Conservation (phyloP, 2,113 vertebrate species). For the Crotalus viridis region DNA sequence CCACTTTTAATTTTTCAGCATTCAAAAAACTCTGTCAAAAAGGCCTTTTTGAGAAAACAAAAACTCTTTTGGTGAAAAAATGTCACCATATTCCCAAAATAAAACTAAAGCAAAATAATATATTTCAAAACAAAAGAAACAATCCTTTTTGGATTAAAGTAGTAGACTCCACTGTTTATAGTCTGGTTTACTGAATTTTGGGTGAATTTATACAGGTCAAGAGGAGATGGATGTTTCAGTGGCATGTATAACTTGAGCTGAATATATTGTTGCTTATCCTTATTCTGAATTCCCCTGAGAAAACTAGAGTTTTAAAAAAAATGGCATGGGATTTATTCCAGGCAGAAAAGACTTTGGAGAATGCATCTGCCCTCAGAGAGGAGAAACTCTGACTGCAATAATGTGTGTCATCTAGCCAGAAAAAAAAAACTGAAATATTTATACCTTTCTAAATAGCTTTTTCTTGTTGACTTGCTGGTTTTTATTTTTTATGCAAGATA, state of each 20-base stretch:
- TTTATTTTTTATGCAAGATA: background rate
- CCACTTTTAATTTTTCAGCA: background rate
- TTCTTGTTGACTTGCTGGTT: background rate
- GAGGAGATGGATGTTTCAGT: background rate
- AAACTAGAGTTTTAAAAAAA: slow-evolving; percentile 29
- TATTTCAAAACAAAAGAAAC: background rate
- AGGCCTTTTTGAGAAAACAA: background rate
- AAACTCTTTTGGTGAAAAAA: background rate
- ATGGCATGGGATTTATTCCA: slow-evolving; percentile 6
- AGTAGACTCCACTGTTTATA: background rate
- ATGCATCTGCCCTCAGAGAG: background rate
- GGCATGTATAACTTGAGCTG: background rate
- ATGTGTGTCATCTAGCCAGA: background rate
- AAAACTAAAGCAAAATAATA: background rate
- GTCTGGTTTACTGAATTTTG: background rate
- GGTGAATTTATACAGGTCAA: background rate
- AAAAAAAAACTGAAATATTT: slow-evolving; percentile 54
- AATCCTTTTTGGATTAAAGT: background rate
- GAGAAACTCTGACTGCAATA: slow-evolving; percentile 30
- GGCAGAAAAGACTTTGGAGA: slow-evolving; percentile 38
- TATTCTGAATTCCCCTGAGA: slow-evolving; percentile 41
- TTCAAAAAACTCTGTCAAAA: background rate
- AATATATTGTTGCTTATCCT: background rate
- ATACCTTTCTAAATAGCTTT: slow-evolving; percentile 29
- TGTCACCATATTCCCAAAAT: background rate